Conservation (phyloP, 2,797 vertebrate genomes). For the Amazona ochrocephala region DNA sequence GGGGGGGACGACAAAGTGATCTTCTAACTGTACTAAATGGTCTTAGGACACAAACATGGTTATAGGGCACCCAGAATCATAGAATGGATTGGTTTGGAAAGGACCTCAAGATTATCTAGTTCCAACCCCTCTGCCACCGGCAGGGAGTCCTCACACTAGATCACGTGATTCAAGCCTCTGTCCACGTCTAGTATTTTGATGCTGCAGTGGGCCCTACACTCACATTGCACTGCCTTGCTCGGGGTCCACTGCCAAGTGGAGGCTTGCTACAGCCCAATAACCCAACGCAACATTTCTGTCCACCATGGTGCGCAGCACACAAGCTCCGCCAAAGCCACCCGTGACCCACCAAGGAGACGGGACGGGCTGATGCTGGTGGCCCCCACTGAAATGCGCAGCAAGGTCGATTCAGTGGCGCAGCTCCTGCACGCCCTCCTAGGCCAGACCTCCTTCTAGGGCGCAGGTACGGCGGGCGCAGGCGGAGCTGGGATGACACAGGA, state of each 20-base stretch:
- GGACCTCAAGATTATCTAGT: background rate
- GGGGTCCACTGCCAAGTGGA: background rate
- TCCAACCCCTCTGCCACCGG: background rate
- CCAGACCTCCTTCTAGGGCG: background rate
- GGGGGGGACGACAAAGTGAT: background rate
- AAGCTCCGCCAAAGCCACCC: background rate
- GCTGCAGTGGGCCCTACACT: background rate
- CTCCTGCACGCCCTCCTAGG: rapidly evolving
- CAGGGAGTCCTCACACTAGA: background rate
- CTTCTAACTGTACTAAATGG: background rate
- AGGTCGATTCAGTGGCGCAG: rapidly evolving
- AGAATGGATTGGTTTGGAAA: background rate
- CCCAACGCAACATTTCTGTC: background rate
- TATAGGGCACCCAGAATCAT: background rate
- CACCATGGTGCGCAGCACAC: rapidly evolving
- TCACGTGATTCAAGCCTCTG: background rate
- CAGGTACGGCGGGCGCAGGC: background rate
- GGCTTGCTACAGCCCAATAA: background rate
- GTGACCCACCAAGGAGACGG: background rate
- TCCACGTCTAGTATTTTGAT: rapidly evolving
- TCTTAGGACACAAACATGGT: rapidly evolving
- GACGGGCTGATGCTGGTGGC: background rate
- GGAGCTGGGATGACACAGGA: background rate
- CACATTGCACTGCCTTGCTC: background rate
- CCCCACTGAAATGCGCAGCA: rapidly evolving